phyloP scores from a whole-genome alignment of 2,797 vertebrate genomes.

The Pempheris klunzingeri region DNA sequence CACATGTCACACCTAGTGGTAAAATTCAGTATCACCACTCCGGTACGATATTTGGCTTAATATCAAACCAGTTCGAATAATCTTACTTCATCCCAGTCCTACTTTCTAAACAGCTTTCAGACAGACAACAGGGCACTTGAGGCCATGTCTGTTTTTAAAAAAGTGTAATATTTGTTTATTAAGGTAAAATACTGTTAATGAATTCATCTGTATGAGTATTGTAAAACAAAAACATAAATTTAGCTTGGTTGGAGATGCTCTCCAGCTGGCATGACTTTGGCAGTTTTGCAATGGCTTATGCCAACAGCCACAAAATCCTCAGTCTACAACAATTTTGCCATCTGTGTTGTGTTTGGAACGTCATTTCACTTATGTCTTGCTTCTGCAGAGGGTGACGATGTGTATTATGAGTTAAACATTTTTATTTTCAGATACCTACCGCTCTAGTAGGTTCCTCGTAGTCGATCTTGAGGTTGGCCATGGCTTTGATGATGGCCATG shows the following conservation, averaged over 20 bases:
- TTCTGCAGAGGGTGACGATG: neutral
- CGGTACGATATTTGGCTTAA: no score
- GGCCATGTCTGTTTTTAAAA: neutral
- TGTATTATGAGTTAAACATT: neutral
- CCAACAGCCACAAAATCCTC: neutral
- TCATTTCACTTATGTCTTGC: neutral
- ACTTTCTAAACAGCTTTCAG: neutral
- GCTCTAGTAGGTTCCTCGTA: constrained; percentile 91
- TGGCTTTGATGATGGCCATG: constrained; percentile 98
- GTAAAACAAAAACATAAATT: neutral
- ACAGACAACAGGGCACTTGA: neutral
- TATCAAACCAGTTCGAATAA: no score
- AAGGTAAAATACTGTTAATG: neutral
- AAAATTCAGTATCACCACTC: no score
- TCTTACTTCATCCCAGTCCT: no score
- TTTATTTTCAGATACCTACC: constrained; percentile 79
- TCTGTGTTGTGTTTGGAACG: neutral
- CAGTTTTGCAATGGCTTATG: neutral
- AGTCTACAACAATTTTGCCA: neutral
- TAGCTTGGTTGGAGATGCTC: neutral
- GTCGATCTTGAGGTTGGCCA: constrained; percentile 96
- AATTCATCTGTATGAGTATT: neutral
- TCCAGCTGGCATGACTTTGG: neutral
- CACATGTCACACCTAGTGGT: no score
- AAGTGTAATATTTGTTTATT: neutral